A percentile compares a stretch with the other conserved stretches of the same genome.
Conservation (phyloP, 2,888 invertebrate genomes). For the Meta bourneti region DNA sequence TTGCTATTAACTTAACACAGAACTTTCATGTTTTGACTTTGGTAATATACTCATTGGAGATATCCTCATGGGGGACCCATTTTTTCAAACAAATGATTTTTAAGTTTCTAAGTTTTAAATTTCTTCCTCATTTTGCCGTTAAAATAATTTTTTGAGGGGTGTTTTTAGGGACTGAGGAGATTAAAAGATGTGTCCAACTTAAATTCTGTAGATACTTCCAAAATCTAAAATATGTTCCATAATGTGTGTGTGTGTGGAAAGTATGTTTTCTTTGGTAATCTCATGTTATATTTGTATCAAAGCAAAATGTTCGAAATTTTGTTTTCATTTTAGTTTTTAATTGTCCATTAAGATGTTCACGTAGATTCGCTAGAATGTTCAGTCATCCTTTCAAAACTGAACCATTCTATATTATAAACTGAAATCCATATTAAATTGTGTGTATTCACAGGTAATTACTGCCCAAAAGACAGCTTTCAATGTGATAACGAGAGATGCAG, state of each 20-base stretch:
- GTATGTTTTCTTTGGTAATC: background rate
- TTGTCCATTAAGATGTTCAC: background rate
- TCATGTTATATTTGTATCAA: background rate
- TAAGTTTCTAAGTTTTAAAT: too few species aligned
- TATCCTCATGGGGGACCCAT: background rate
- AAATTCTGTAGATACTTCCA: too few species aligned
- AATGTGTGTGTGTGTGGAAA: background rate
- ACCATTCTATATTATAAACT: too few species aligned
- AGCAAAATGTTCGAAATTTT: background rate
- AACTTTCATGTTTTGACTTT: too few species aligned
- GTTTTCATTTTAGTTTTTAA: background rate
- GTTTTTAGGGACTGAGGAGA: too few species aligned
- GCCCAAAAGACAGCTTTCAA: constrained; percentile 85
- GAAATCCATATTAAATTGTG: too few species aligned
- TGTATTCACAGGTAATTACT: constrained; percentile 81
- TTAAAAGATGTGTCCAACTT: too few species aligned
- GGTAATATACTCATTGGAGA: too few species aligned
- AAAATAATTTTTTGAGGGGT: background rate
- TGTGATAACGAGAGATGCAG: constrained; percentile 93
- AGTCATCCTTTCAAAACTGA: too few species aligned
- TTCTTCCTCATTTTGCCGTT: background rate
- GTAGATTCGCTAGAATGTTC: background rate
- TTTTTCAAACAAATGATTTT: too few species aligned
- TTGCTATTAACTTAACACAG: too few species aligned
- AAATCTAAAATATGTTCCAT: too few species aligned